phyloP scores from a whole-genome alignment of 1,140 invertebrate genomes.

The Laupala kohalensis region DNA sequence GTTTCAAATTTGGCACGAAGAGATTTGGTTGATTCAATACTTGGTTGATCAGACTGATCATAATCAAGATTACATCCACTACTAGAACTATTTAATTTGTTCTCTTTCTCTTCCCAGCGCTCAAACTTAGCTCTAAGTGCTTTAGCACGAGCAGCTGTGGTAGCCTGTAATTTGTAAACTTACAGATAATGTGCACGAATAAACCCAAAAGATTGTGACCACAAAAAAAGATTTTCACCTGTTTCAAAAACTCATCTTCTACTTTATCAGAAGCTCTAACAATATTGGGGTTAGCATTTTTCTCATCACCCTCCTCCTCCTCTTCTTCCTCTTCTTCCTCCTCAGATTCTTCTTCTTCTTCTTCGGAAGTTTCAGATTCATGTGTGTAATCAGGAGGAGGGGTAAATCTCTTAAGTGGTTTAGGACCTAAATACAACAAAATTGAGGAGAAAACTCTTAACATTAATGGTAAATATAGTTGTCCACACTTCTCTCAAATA shows the following conservation, averaged over 20 bases:
- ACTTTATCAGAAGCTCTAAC: conserved; percentile 41
- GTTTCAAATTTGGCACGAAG: conserved; percentile 74
- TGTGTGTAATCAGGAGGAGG: conserved; percentile 65
- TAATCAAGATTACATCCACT: conserved; percentile 15
- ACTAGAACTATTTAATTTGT: conserved; percentile 19
- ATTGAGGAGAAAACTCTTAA: too few relatives aligned
- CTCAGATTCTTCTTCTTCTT: conserved; percentile 36
- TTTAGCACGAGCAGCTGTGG: conserved; percentile 68
- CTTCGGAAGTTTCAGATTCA: conserved; percentile 20
- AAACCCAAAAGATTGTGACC: too few relatives aligned
- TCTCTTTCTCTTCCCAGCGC: conserved; percentile 59
- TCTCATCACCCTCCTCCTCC: conserved; percentile 36
- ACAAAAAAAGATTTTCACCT: conserved; percentile 19
- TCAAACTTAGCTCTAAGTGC: conserved; percentile 83
- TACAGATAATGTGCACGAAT: too few relatives aligned
- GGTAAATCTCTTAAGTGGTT: conserved; percentile 76
- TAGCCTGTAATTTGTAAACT: too few relatives aligned
- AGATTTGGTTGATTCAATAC: conserved; percentile 61
- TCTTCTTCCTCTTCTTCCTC: conserved; percentile 36
- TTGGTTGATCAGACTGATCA: conserved; percentile 37
- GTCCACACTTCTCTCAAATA: too few relatives aligned
- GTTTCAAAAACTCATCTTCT: conserved; percentile 45
- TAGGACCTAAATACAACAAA: conserved; percentile 37
- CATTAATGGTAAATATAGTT: too few relatives aligned
- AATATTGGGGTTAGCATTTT: conserved; percentile 36